phyloP scores from a whole-genome alignment of 2,113 vertebrate species.

The Microcebus jonahi region DNA sequence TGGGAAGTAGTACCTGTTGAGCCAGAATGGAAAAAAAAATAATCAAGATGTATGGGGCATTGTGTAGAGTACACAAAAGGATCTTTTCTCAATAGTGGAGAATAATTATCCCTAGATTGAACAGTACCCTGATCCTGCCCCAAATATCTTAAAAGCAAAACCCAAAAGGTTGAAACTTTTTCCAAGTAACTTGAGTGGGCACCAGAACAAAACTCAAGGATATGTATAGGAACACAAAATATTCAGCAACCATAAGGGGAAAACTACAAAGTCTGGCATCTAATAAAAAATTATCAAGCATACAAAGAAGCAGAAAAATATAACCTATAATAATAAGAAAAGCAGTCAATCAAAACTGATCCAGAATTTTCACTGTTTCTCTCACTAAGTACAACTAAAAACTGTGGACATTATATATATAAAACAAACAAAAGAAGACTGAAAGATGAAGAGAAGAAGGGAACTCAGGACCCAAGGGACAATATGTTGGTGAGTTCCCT shows the following conservation, averaged over 20 bases:
- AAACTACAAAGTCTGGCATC: neutral
- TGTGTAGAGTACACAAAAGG: neutral
- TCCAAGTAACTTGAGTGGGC: neutral
- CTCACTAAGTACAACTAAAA: neutral
- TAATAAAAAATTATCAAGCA: neutral
- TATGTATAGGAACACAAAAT: neutral
- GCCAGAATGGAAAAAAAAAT: neutral
- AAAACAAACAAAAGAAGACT: neutral
- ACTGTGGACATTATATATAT: neutral
- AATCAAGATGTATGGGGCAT: neutral
- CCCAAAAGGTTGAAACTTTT: neutral
- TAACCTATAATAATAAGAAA: neutral
- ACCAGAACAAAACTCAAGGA: neutral
- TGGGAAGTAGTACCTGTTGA: neutral
- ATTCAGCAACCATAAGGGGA: neutral
- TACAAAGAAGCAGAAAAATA: neutral
- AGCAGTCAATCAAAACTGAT: neutral
- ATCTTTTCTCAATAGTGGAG: neutral
- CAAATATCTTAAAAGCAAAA: constrained; percentile 21
- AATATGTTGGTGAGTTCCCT: neutral
- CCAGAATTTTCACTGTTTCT: neutral
- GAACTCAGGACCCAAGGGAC: neutral
- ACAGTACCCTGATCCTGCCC: neutral
- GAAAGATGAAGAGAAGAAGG: neutral
- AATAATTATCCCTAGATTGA: neutral